phyloP scores from a whole-genome alignment of 2,797 vertebrate species.

The Mus caroli region DNA sequence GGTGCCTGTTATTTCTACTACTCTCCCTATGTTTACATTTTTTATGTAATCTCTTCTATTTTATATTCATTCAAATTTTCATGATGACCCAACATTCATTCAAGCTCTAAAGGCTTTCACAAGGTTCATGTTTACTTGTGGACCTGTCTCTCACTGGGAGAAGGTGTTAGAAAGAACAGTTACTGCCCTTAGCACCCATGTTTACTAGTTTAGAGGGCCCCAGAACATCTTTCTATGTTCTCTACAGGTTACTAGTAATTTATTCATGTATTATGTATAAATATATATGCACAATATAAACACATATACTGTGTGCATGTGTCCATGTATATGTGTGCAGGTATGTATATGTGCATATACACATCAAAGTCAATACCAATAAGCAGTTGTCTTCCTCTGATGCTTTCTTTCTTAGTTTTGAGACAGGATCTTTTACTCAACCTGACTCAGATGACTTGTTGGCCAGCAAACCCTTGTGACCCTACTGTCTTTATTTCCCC shows the following conservation, averaged over 20 bases:
- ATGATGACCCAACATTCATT: not conserved
- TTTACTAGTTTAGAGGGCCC: not conserved
- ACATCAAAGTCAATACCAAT: not conserved
- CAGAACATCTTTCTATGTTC: not conserved
- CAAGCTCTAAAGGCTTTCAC: not conserved
- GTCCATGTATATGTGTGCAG: not conserved
- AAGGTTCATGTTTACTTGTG: not conserved
- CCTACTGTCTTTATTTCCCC: not conserved
- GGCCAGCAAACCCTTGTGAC: not conserved
- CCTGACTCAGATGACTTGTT: not conserved
- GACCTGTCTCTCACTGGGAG: not conserved
- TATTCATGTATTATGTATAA: not conserved
- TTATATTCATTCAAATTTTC: conserved; percentile 13
- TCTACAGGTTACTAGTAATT: not conserved
- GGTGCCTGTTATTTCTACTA: not conserved
- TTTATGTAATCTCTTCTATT: not conserved
- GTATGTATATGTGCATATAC: not conserved
- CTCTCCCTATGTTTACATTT: not conserved
- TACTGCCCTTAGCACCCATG: not conserved
- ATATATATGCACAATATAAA: not conserved
- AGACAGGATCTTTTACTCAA: not conserved
- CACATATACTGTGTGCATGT: not conserved
- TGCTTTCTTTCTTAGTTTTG: not conserved
- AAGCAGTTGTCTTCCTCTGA: not conserved
- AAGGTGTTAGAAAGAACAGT: not conserved